Percentiles rank a stretch among this genome's conserved stretches.
These are phyloP conservation scores for Osmoderma eremita DNA, from an alignment of 2,888 invertebrate species.

Conservation along the genomic window DNA sequence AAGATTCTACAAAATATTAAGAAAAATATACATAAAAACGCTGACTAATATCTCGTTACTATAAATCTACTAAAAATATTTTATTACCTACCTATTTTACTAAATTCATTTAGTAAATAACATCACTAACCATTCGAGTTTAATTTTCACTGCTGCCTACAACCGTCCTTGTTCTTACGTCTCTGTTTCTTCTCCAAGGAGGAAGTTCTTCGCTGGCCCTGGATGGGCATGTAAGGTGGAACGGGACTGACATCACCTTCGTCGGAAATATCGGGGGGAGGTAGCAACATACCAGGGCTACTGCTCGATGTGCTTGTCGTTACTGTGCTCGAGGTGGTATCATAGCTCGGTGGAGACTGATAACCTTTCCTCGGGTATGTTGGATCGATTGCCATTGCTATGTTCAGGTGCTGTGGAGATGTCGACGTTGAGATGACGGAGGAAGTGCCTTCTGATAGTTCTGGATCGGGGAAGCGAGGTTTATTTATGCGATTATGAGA, in stretches of 20 bases:
- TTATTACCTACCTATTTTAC: not conserved
- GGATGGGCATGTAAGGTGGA: constrained; percentile 82
- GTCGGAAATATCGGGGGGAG: constrained; percentile 54
- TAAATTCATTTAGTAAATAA: constrained; percentile 5
- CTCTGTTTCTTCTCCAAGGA: constrained; percentile 65
- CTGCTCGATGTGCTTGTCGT: constrained; percentile 59
- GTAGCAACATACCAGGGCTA: constrained; percentile 56
- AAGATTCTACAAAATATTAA: not conserved
- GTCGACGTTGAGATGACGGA: constrained; percentile 37
- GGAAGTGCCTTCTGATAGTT: constrained; percentile 48
- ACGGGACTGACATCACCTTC: constrained; percentile 67
- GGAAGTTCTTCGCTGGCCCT: constrained; percentile 75
- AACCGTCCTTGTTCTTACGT: constrained; percentile 59
- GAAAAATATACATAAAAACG: constrained; percentile 18
- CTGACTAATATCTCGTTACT: not conserved
- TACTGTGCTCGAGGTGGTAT: constrained; percentile 58
- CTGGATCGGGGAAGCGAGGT: constrained; percentile 60
- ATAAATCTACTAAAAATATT: constrained; percentile 15
- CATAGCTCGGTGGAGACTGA: constrained; percentile 57
- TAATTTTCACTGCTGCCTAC: constrained; percentile 62
- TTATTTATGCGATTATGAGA: constrained; percentile 56
- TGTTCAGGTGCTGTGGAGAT: constrained; percentile 63
- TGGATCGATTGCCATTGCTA: constrained; percentile 75
- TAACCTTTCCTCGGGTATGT: constrained; percentile 65
- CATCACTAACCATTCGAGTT: constrained; percentile 12